Evolutionary conservation across 2,888 invertebrate genomes (phyloP), one percentile per base, ranked within the genome.

Genomic region (Gastracanthus pulcherrimus): DNA sequence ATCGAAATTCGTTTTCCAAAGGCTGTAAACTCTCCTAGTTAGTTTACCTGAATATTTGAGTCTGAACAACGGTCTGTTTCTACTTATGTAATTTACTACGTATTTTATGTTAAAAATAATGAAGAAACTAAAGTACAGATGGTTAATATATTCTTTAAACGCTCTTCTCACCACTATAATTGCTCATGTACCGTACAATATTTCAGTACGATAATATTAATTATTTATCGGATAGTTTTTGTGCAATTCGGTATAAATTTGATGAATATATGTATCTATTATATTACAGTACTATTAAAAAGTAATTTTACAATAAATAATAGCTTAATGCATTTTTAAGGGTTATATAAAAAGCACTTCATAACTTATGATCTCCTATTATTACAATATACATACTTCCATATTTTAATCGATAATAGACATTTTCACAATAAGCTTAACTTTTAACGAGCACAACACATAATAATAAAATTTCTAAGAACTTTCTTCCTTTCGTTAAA

Each of bases 381-480:
- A n/a, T 62, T 62, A 62, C 34, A 62, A 62, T 62, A 62, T 31
- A 19, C 31, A 62, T 34, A 62, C 34, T 62, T 48, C 9, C 16
- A 74, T 19, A 31, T 62, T 74, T 64, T 74, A 34, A 74, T 11
- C 31, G 31, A 23, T 70, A 19, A 26, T 70, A 62, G 62, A 23
- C 31, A 74, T 29, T 74, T 62, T 74, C 62, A 48, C 48, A 64
- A 74, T 74, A 62, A 60, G 34, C 41, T n/a, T 55, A 67, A 41
- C 38, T 55, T 76, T 67, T n/a, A 36, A 67, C 67, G 19, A 51
- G 31, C 66, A 13, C 23, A 31, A 29, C 67, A n/a, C 9, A 55
- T 29, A 51, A 75, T 64, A 51, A 55, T 51, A 51, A 16, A 31
- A 36, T 34, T 34, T n/a, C 19, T 34, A 11, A 34, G 34, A 31